These are phyloP conservation scores for Chaetogeoica ovagalla DNA, from an alignment of 2,888 invertebrate species.

Conservation along the genomic window DNA sequence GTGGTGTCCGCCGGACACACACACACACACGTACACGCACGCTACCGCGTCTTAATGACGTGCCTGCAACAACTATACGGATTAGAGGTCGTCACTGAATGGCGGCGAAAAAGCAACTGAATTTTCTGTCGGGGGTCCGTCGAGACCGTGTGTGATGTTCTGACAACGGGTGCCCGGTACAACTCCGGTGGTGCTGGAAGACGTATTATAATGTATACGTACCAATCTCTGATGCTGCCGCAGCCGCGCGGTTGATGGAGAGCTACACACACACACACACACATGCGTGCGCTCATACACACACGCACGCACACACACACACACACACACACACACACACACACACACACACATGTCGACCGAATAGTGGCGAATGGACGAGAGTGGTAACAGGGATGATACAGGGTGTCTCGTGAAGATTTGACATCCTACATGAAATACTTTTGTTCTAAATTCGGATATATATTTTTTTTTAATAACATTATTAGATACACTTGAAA, in stretches of 20 bases:
- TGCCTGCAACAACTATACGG: background rate
- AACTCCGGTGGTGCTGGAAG: constrained; percentile 1
- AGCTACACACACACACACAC: constrained; percentile 3
- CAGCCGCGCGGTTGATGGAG: constrained; percentile 18
- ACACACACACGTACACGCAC: background rate
- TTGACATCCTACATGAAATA: too few species aligned
- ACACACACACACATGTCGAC: too few species aligned
- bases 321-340: background rate
- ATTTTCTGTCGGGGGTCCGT: constrained; percentile 41
- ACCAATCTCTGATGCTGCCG: background rate
- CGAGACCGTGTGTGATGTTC: constrained; percentile 19
- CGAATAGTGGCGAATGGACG: too few species aligned
- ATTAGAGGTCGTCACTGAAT: constrained; percentile 27
- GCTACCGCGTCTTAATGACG: background rate
- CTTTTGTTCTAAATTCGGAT: background rate
- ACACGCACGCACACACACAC: constrained; percentile 17
- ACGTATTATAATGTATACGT: too few species aligned
- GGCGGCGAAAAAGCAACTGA: constrained; percentile 45
- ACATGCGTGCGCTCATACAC: too few species aligned
- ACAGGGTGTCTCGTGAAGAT: too few species aligned
- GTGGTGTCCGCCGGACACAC: background rate
- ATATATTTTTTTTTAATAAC: background rate
- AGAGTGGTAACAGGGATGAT: too few species aligned
- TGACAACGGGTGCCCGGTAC: background rate
- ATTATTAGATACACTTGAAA: background rate